Evolutionary conservation across 1,140 invertebrate species (phyloP).

Genomic region (Orchesella cincta): DNA sequence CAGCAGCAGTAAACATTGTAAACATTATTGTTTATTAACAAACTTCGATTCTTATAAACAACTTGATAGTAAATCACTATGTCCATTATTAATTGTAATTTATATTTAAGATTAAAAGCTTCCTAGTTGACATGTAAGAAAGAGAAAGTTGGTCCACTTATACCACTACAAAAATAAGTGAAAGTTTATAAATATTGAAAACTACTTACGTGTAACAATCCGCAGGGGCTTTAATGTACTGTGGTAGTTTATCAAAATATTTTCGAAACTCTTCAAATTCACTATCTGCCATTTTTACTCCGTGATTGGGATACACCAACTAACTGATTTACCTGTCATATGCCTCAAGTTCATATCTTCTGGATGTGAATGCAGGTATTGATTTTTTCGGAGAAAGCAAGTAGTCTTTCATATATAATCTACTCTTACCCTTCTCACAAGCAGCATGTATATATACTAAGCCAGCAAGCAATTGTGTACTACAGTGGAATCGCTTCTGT

Average conservation of each 20-base stretch:
- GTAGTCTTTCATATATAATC: background rate
- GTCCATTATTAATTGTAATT: too few species aligned
- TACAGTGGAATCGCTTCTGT: too few species aligned
- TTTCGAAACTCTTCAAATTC: conserved; percentile 89
- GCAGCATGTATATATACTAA: background rate
- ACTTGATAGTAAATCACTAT: too few species aligned
- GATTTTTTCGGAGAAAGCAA: conserved; percentile 17
- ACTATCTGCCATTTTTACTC: conserved; percentile 76
- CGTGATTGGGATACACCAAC: background rate
- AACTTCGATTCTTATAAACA: too few species aligned
- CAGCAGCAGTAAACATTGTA: too few species aligned
- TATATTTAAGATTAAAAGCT: too few species aligned
- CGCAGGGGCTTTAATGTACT: conserved; percentile 74
- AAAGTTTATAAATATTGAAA: background rate
- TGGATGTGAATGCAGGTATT: background rate
- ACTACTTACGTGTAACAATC: conserved; percentile 66
- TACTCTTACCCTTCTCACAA: background rate
- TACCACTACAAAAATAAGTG: too few species aligned
- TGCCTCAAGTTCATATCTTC: conserved; percentile 18
- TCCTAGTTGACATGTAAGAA: too few species aligned
- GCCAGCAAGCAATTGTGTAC: too few species aligned
- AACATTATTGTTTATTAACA: too few species aligned
- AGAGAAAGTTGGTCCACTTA: too few species aligned
- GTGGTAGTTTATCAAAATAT: conserved; percentile 77
- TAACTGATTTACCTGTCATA: conserved; percentile 25